Base-by-base conservation (phyloP, 2,888 invertebrate species). In the Campoplex nolae region DNA sequence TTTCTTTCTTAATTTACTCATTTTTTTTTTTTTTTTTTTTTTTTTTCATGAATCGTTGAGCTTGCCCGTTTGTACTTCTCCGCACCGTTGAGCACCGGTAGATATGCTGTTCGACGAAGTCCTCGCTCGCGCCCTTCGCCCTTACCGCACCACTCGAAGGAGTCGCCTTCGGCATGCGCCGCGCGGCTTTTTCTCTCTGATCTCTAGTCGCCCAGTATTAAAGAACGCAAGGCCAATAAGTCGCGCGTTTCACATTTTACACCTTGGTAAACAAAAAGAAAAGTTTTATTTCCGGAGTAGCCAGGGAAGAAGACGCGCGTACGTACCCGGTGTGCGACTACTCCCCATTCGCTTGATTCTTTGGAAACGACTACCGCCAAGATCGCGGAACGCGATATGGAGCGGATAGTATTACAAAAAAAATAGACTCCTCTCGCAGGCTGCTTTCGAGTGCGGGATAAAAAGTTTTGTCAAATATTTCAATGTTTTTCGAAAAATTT, bases 241-340 rank as follows among this genome's bases (percentile, higher is more conserved):
- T 86, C 89, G 88, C 89, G 83, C 84, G 88, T 90, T 89, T 90
- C 89, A 89, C 89, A 88, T 89, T 89, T 89, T 89, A 88, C 90
- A 89, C 89, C 89, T 89, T 89, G 84, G 86, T 85, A 83, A 88
- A 86, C 84, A 81, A 76, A 77, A 71, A 67, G 74, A 85, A 81
- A 86, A 82, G 83, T 67, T 86, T 88, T 88, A 88, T 89, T 88
- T 89, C 87, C 88, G 88, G 84, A 87, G 42, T 16, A 28, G 45
- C 84, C 79, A 74, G 56, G 45, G 71, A 35, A 45, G 73, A 78
- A 45, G 42, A 54, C 32, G 42, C 18, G 45, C 16, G 16, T n/a
- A 62, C 58, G 6, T 6, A 62, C 58, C 58, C 58, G 58, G 32
- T 38, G 32, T 62, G 58, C 58, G 28, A 62, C 32, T 11, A 32